phyloP scores from a whole-genome alignment of 92 coral and sea anemone species.

The Phenganax marumi region DNA sequence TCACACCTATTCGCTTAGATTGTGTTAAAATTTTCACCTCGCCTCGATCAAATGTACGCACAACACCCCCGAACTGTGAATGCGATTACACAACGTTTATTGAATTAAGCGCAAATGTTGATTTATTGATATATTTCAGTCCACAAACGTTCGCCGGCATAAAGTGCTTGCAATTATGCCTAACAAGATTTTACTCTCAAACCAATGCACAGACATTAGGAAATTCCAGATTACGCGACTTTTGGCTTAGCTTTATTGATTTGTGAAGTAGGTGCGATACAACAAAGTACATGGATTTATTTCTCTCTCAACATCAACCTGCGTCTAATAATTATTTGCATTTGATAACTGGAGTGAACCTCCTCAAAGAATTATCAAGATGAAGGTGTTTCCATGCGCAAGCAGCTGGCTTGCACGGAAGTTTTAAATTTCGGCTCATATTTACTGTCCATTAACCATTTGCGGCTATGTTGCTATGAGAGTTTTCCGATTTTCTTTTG shows the following conservation, averaged over 20 bases:
- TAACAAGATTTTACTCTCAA: slow-evolving; percentile 15
- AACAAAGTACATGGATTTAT: not conserved
- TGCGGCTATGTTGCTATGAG: too few relatives aligned
- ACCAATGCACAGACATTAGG: slow-evolving; percentile 17
- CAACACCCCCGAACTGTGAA: not conserved
- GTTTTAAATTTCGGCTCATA: too few relatives aligned
- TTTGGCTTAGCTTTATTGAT: slow-evolving; percentile 4
- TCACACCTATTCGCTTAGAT: slow-evolving; percentile 25
- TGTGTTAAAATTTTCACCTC: slow-evolving; percentile 8
- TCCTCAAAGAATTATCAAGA: too few relatives aligned
- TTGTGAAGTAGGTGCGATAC: not conserved
- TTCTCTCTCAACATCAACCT: not conserved
- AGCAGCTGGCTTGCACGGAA: too few relatives aligned
- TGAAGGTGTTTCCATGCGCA: too few relatives aligned
- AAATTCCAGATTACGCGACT: not conserved
- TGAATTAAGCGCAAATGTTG: slow-evolving; percentile 23
- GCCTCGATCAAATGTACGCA: not conserved
- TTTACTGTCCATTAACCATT: too few relatives aligned
- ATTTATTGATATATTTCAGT: slow-evolving; percentile 26
- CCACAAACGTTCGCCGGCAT: not conserved
- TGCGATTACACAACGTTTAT: slow-evolving; percentile 21
- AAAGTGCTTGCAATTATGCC: not conserved
- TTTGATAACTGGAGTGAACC: not conserved
- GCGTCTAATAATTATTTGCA: not conserved
- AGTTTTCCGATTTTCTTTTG: too few relatives aligned